These are phyloP conservation scores for Lysandra coridon DNA, from an alignment of 2,888 invertebrate species.

Conservation along the genomic window DNA sequence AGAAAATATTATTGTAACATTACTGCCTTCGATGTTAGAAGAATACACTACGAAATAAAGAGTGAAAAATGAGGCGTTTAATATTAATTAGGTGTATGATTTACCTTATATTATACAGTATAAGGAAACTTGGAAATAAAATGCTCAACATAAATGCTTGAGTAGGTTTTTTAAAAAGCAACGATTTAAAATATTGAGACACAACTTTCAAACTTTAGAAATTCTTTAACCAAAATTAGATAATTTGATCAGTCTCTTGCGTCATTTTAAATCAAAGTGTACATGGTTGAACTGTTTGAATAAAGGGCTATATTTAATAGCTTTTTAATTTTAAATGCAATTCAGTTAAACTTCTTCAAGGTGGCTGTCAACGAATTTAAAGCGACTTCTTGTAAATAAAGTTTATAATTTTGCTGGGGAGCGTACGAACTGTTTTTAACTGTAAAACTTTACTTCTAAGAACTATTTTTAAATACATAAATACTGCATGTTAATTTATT, in stretches of 20 bases:
- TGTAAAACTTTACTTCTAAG: not conserved
- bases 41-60: too few relatives aligned
- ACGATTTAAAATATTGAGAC: too few relatives aligned
- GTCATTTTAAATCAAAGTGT: not conserved
- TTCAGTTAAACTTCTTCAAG: not conserved
- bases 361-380: slow-evolving; percentile 16
- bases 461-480: not conserved
- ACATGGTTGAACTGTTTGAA: not conserved
- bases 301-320: not conserved
- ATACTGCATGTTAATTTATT: not conserved
- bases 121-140: too few relatives aligned
- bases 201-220: not conserved
- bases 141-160: too few relatives aligned
- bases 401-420: not conserved
- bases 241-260: not conserved
- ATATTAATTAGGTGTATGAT: too few relatives aligned
- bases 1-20: too few relatives aligned
- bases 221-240: not conserved
- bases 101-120: too few relatives aligned
- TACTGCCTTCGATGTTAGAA: too few relatives aligned
- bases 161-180: too few relatives aligned
- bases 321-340: not conserved
- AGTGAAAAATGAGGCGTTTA: too few relatives aligned
- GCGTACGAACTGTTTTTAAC: not conserved
- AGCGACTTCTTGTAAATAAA: not conserved